Conservation (phyloP, 2,113 vertebrate species). For the Melanerpes aurifrons region DNA sequence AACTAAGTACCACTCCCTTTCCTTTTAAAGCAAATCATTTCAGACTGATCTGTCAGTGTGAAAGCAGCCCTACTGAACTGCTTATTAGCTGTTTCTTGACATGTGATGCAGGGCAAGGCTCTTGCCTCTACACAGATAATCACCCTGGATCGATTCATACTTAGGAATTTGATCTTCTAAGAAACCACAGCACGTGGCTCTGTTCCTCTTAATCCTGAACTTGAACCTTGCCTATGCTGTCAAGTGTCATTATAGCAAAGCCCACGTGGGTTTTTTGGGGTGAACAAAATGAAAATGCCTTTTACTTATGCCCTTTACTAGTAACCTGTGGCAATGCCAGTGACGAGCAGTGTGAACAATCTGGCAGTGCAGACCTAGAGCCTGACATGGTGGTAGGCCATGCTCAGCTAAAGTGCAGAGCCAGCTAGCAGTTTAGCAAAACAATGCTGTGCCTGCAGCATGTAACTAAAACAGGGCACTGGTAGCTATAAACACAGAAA, state of each 20-base stretch:
- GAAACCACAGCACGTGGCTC: neutral
- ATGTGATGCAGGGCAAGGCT: neutral
- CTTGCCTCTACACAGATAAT: neutral
- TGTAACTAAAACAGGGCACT: too few species aligned
- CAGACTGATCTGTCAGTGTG: neutral
- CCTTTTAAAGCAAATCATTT: neutral
- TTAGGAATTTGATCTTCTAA: neutral
- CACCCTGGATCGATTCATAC: neutral
- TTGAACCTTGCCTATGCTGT: neutral
- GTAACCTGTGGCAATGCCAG: neutral
- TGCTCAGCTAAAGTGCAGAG: too few species aligned
- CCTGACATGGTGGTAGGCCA: too few species aligned
- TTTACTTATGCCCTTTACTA: neutral
- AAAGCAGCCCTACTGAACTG: neutral
- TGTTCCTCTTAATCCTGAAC: neutral
- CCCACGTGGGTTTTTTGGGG: neutral
- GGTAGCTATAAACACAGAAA: too few species aligned
- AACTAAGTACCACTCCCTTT: accelerated
- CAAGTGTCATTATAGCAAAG: accelerated
- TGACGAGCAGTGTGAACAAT: too few species aligned
- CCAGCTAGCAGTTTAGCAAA: too few species aligned
- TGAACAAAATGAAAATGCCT: neutral
- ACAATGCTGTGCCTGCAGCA: too few species aligned
- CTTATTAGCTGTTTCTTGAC: neutral
- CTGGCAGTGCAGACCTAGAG: too few species aligned